A percentile compares a stretch with the other conserved stretches of the same genome.
phyloP scores from a whole-genome alignment of 64 coral and sea anemone genomes.

The Montipora cactus region DNA sequence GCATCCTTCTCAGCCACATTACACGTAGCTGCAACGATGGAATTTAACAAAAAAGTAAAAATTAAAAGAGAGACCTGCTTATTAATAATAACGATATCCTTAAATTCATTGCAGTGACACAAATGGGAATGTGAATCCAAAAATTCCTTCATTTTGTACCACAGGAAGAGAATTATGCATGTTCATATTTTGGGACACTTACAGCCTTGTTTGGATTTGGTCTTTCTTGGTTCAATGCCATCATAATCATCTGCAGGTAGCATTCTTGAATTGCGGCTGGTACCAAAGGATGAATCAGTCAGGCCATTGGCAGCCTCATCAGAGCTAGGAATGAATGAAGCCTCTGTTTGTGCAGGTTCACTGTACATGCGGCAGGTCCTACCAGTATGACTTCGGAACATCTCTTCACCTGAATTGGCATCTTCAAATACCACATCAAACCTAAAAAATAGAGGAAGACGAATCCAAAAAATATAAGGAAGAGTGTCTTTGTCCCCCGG shows the following conservation, averaged over 20 bases:
- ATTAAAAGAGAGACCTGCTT: too few species aligned
- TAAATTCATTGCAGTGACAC: too few species aligned
- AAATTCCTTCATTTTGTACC: not conserved
- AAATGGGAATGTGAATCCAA: not conserved
- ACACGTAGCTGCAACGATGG: not conserved
- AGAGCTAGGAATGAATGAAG: not conserved
- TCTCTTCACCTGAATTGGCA: conserved; percentile 75
- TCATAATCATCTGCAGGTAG: conserved; percentile 4
- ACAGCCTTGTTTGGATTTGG: conserved; percentile 4
- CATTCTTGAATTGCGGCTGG: not conserved
- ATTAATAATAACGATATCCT: too few species aligned
- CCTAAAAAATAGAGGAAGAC: not conserved
- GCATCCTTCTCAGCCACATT: conserved; percentile 36
- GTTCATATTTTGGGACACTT: not conserved
- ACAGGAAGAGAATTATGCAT: not conserved
- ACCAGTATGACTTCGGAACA: conserved; percentile 61
- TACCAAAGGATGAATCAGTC: not conserved
- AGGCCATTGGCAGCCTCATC: not conserved
- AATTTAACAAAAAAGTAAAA: not conserved
- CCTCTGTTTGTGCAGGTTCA: conserved; percentile 37
- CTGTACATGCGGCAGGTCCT: conserved; percentile 45
- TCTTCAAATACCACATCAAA: conserved; percentile 96
- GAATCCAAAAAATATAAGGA: not conserved
- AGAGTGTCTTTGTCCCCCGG: too few species aligned
- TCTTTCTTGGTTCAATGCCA: not conserved